Conservation (phyloP, 1,140 invertebrate species). For the Lasaia peninsularis region DNA sequence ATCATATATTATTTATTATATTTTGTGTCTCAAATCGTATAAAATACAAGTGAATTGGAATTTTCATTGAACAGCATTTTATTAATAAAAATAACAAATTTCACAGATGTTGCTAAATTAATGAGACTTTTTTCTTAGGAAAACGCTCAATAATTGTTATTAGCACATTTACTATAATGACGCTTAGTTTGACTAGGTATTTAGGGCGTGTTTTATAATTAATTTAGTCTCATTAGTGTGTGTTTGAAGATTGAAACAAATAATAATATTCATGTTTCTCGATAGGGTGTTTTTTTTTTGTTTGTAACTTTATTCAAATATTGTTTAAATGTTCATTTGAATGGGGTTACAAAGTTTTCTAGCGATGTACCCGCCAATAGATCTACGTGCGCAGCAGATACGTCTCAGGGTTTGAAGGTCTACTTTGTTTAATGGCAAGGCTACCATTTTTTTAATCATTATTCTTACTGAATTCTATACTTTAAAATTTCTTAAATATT, state of each 20-base stretch:
- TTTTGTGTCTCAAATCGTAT: too few species aligned
- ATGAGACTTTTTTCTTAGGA: neutral
- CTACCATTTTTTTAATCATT: slow-evolving; percentile 28
- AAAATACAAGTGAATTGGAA: too few species aligned
- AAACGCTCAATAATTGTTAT: neutral
- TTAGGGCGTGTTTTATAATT: neutral
- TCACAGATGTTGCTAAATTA: neutral
- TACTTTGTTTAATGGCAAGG: slow-evolving; percentile 63
- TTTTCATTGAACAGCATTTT: slow-evolving; percentile 3
- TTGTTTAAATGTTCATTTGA: slow-evolving; percentile 8
- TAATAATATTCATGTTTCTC: neutral
- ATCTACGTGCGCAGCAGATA: slow-evolving; percentile 44
- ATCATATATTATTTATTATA: too few species aligned
- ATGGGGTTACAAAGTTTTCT: slow-evolving; percentile 22
- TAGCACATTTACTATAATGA: neutral
- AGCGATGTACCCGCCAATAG: slow-evolving; percentile 40
- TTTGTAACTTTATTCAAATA: slow-evolving; percentile 22
- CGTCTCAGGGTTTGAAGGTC: slow-evolving; percentile 58
- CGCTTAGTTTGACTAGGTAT: neutral
- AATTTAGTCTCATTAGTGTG: slow-evolving; percentile 4
- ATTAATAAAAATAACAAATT: neutral
- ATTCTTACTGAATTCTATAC: slow-evolving; percentile 1
- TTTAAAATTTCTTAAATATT: neutral
- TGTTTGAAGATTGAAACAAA: neutral
- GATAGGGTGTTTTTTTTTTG: slow-evolving; percentile 2